Evolutionary conservation across 2,888 invertebrate species (phyloP), one percentile per base, ranked within the genome.

Genomic region (Drosophila rellima): DNA sequence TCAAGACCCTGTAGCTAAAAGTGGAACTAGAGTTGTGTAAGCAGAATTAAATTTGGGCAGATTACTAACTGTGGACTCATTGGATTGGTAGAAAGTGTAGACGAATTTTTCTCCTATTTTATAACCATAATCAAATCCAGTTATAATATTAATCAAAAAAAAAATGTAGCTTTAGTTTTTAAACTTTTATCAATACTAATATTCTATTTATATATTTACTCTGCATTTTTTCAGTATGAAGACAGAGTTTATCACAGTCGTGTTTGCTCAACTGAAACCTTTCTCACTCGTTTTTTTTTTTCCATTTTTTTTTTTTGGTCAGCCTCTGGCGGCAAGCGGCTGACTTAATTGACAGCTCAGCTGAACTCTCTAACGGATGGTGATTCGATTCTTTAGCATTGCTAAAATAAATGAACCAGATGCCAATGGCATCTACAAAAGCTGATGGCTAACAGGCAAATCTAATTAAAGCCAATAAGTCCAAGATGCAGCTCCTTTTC

Each of bases 391-490:
- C 37, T 20, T 31, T 56, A 35, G 69, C 45, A 54, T 69, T 51
- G 56, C 60, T 70, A 11, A 74, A 62, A 62, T 71, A 76, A 76
- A 71, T 74, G 72, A 62, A 20, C 59, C 72, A 67, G 44, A 76
- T 68, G 65, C 74, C 73, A 70, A 45, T 59, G 52, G 63, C 69
- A 66, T 23, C 33, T 44, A 13, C 15, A 64, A 57, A 56, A 47
- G 45, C 78, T 72, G 78, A 73, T 75, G 74, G 62, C 69, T 48
- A 73, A 78, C 75, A 75, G 74, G 69, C 74, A 75, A 78, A 73
- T 75, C 75, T 78, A 75, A 75, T 75, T 75, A 78, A 69, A 78
- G 69, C 64, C 59, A 73, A 75, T 78, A 78, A 52, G 50, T 71
- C 59, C 39, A 47, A 54, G 37, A 42, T 59, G 23, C 29, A 39